phyloP scores from a whole-genome alignment of 2,888 invertebrate species.

The Bursaphelenchus okinawaensis region DNA sequence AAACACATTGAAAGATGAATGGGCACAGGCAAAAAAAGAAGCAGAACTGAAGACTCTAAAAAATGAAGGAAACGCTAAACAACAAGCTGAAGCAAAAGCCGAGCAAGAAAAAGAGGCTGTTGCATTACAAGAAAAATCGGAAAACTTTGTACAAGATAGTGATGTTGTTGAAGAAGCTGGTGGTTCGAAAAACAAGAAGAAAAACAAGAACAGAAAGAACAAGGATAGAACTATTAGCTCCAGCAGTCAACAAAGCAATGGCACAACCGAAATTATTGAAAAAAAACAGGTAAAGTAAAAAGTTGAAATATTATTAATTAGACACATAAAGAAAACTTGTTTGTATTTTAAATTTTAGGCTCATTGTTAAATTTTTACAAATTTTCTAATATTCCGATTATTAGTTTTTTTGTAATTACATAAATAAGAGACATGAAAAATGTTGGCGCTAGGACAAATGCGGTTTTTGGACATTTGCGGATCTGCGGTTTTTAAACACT shows the following conservation, averaged over 20 bases:
- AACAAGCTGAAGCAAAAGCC: background rate
- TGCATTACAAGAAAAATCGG: background rate
- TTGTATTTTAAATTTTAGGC: too few relatives aligned
- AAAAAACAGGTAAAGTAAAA: conserved; percentile 10
- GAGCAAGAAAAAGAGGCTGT: background rate
- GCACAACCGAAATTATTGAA: conserved; percentile 4
- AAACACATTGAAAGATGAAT: background rate
- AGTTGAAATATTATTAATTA: too few relatives aligned
- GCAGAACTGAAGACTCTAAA: conserved; percentile 7
- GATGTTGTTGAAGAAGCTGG: conserved; percentile 10
- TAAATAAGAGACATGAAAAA: too few relatives aligned
- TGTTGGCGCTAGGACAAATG: too few relatives aligned
- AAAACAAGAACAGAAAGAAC: conserved; percentile 35
- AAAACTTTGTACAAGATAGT: background rate
- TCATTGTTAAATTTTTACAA: too few relatives aligned
- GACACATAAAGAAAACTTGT: too few relatives aligned
- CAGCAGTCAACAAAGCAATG: background rate
- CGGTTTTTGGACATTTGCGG: too few relatives aligned
- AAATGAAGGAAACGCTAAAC: conserved; percentile 1
- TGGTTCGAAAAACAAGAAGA: conserved; percentile 29
- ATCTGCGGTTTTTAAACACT: too few relatives aligned
- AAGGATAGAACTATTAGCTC: conserved; percentile 14
- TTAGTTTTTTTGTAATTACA: too few relatives aligned
- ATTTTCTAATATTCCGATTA: too few relatives aligned
- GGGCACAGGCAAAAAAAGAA: conserved; percentile 3